Evolutionary conservation across 1,140 invertebrate genomes (phyloP).

Genomic region (Protaetia brevitarsis): DNA sequence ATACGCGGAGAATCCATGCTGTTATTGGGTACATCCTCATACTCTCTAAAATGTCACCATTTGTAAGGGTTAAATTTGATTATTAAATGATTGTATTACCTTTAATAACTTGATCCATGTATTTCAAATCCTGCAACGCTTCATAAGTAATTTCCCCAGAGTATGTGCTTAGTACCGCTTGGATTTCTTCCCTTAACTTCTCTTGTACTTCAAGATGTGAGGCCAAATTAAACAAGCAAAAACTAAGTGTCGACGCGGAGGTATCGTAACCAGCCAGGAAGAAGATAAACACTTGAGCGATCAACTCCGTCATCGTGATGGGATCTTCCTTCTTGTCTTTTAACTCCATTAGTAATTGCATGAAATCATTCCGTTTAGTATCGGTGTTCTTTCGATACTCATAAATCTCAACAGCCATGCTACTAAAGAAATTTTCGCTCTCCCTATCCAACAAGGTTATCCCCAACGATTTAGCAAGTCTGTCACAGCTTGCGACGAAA

Average conservation of each 20-base stretch:
- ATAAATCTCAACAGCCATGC: constrained; percentile 33
- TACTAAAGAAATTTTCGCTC: constrained; percentile 28
- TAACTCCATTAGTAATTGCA: constrained; percentile 30
- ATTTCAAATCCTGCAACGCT: constrained; percentile 21
- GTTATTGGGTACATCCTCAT: constrained; percentile 59
- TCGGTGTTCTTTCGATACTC: constrained; percentile 25
- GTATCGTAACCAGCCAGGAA: constrained; percentile 53
- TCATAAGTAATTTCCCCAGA: constrained; percentile 35
- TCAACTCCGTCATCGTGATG: constrained; percentile 1
- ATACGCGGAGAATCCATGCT: constrained; percentile 51
- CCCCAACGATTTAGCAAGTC: background rate
- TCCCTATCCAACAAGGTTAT: background rate
- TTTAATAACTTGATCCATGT: constrained; percentile 47
- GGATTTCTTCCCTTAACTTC: constrained; percentile 49
- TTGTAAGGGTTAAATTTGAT: background rate
- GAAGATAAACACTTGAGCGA: constrained; percentile 27
- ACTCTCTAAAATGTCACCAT: constrained; percentile 49
- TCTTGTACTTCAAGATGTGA: constrained; percentile 49
- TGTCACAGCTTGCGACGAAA: background rate
- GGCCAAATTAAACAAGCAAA: constrained; percentile 51
- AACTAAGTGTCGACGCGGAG: constrained; percentile 48
- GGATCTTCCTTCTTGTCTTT: constrained; percentile 14
- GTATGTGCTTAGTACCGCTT: constrained; percentile 47
- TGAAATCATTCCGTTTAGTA: constrained; percentile 31
- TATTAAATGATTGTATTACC: constrained; percentile 23